These are phyloP conservation scores for Odocoileus hemionus DNA, from an alignment of 2,113 vertebrate species.

Conservation along the genomic window DNA sequence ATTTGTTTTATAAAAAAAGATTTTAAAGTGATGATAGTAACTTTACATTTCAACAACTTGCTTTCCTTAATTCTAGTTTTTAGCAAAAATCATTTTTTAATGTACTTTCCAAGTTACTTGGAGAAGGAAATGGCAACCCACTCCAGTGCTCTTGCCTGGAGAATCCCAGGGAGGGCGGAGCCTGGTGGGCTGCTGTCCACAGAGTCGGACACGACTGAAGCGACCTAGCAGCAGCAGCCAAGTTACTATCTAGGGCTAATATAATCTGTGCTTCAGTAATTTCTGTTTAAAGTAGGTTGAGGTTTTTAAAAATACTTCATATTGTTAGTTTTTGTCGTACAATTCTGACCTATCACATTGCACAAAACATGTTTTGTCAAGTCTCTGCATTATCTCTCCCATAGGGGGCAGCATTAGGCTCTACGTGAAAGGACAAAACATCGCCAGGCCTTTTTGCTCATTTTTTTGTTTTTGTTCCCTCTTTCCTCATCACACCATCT, in stretches of 20 bases:
- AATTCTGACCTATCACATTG: background rate
- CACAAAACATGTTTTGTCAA: background rate
- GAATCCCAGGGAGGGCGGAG: too few relatives aligned
- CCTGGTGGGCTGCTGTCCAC: too few relatives aligned
- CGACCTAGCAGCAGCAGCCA: too few relatives aligned
- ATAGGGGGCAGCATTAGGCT: slow-evolving; percentile 72
- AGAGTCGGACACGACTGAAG: too few relatives aligned
- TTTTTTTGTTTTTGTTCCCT: background rate
- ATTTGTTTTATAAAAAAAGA: background rate
- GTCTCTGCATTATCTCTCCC: background rate
- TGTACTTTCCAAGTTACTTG: background rate
- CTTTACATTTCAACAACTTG: background rate
- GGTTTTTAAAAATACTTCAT: background rate
- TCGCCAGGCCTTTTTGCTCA: background rate
- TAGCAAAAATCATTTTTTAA: background rate
- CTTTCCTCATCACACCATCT: background rate
- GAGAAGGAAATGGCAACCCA: too few relatives aligned
- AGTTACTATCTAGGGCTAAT: background rate
- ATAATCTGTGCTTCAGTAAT: background rate
- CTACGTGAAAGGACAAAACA: background rate
- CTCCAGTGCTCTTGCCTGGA: too few relatives aligned
- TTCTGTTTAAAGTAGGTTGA: background rate
- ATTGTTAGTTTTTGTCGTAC: background rate
- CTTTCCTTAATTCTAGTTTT: slow-evolving; percentile 7
- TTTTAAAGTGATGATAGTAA: background rate